Evolutionary conservation across 2,797 vertebrate genomes (phyloP).

Genomic region (Vespertilio murinus): DNA sequence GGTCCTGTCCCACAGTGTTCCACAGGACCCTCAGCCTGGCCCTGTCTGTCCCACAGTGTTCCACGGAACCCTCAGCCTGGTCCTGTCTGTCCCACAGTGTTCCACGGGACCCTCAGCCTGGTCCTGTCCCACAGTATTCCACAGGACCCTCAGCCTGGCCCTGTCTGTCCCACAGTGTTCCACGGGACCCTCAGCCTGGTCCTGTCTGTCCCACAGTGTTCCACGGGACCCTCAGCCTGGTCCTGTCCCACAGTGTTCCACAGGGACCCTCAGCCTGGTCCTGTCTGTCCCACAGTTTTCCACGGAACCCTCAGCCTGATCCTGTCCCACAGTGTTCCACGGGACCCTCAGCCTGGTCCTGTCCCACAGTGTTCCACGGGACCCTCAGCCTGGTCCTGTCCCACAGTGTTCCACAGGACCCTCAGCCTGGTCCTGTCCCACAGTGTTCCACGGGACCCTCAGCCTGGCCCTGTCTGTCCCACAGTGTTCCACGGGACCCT

Average conservation of each 20-base stretch:
- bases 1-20: background rate
- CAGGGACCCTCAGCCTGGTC: background rate
- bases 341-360: background rate
- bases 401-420: background rate
- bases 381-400: background rate
- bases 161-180: too few species aligned
- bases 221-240: background rate
- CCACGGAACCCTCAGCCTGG: background rate
- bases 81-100: background rate
- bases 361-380: background rate
- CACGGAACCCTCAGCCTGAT: background rate
- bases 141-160: background rate
- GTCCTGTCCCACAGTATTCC: too few species aligned
- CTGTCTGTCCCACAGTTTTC: too few species aligned
- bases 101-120: background rate
- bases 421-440: background rate
- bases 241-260: too few species aligned
- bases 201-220: background rate
- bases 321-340: background rate
- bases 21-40: background rate
- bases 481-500: background rate
- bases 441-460: fast-evolving
- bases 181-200: background rate
- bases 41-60: too few species aligned
- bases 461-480: background rate